Conservation (phyloP, 1,140 invertebrate species). For the Camponotus pennsylvanicus region DNA sequence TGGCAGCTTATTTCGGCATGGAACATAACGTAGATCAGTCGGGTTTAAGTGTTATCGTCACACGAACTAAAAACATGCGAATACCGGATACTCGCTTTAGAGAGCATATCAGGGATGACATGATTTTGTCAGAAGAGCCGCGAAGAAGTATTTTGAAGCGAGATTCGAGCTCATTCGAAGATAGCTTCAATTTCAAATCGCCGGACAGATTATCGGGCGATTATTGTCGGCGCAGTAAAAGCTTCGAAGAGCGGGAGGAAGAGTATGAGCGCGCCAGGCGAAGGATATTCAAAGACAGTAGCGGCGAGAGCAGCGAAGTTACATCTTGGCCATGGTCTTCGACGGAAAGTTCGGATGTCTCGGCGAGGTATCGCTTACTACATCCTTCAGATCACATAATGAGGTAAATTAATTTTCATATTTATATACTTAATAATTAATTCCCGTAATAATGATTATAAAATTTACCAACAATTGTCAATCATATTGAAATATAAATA, state of each 20-base stretch:
- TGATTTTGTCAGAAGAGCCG: constrained; percentile 89
- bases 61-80: constrained; percentile 91
- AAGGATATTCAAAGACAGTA: constrained; percentile 92
- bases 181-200: constrained; percentile 88
- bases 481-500: constrained; percentile 1
- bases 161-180: constrained; percentile 93
- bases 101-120: constrained; percentile 88
- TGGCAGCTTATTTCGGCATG: constrained; percentile 96
- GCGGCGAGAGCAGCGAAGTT: constrained; percentile 80
- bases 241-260: constrained; percentile 95
- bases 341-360: constrained; percentile 83
- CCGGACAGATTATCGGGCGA: constrained; percentile 88
- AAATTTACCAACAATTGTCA: background rate
- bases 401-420: constrained; percentile 70
- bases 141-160: constrained; percentile 94
- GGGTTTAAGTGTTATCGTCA: constrained; percentile 94
- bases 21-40: constrained; percentile 97
- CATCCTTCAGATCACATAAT: constrained; percentile 81
- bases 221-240: constrained; percentile 92
- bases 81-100: constrained; percentile 90
- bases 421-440: background rate
- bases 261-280: constrained; percentile 94
- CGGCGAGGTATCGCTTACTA: constrained; percentile 81
- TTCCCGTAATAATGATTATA: background rate
- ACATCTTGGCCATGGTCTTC: constrained; percentile 86